A percentile compares a stretch with the other conserved stretches of the same genome.
Conservation (phyloP, 1,140 invertebrate species). For the Drosophila tani region DNA sequence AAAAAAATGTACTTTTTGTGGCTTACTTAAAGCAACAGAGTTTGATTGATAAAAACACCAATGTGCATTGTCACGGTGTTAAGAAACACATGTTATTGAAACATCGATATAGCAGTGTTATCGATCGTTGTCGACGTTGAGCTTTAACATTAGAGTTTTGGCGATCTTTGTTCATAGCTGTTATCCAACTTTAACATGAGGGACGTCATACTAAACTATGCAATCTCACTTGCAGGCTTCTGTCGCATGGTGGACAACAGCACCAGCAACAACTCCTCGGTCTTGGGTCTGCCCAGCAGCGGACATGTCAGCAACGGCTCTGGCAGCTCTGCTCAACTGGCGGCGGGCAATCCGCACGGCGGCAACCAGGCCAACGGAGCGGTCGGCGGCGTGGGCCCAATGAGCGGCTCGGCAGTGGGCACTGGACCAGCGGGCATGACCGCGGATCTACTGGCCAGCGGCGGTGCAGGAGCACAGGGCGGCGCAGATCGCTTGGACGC, state of each 20-base stretch:
- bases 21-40: not conserved
- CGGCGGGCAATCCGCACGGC: slow-evolving; percentile 45
- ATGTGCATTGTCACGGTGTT: too few relatives aligned
- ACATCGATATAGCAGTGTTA: not conserved
- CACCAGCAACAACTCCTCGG: slow-evolving; percentile 84
- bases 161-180: not conserved
- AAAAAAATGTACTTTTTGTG: not conserved
- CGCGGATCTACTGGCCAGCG: slow-evolving; percentile 67
- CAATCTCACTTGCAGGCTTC: slow-evolving; percentile 88
- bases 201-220: not conserved
- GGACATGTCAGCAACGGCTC: slow-evolving; percentile 69
- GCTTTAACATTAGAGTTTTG: not conserved
- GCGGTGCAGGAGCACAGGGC: slow-evolving; percentile 59
- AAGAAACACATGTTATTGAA: too few relatives aligned
- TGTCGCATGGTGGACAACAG: slow-evolving; percentile 92
- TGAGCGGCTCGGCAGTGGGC: slow-evolving; percentile 76
- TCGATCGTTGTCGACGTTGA: not conserved
- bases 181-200: not conserved
- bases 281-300: slow-evolving; percentile 73
- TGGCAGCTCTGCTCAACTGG: slow-evolving; percentile 54
- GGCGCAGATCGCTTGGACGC: slow-evolving; percentile 90
- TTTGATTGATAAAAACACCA: too few relatives aligned
- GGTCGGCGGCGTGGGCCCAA: slow-evolving; percentile 69
- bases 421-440: slow-evolving; percentile 78
- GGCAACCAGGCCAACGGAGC: slow-evolving; percentile 46